These are phyloP conservation scores for Machimus atricapillus DNA, from an alignment of 2,888 invertebrate genomes.

Conservation along the genomic window DNA sequence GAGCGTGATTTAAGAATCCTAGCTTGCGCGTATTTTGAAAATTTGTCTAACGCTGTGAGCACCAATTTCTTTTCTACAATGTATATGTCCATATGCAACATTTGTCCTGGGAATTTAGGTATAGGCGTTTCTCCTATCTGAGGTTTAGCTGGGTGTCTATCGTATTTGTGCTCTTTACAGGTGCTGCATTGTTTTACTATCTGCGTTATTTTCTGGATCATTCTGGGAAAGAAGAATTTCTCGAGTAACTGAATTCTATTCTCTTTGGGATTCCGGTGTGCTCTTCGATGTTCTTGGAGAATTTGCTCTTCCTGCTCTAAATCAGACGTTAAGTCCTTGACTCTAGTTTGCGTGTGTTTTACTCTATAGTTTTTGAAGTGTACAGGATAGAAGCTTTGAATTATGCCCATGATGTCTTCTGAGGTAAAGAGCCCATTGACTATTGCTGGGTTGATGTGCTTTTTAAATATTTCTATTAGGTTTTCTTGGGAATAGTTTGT, in stretches of 20 bases:
- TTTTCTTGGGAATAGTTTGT: neutral
- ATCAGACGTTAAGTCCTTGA: neutral
- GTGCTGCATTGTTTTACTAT: neutral
- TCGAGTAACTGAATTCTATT: no score
- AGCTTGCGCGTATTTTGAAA: no score
- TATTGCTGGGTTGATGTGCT: neutral
- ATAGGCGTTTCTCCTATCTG: no score
- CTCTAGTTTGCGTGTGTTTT: neutral
- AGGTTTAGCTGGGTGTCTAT: no score
- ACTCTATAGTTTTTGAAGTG: neutral
- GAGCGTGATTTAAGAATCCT: no score
- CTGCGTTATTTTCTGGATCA: neutral
- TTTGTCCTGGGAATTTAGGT: no score
- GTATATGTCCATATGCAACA: no score
- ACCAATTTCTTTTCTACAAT: no score
- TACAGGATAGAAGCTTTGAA: neutral
- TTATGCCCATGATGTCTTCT: neutral
- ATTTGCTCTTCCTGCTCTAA: neutral
- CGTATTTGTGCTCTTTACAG: no score
- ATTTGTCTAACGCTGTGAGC: no score
- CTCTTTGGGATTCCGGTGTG: neutral
- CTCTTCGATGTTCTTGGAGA: neutral
- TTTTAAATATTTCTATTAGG: constrained; percentile 13
- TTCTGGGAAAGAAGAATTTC: neutral
- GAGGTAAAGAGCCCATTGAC: neutral